Evolutionary conservation across 1,140 invertebrate species (phyloP).

Genomic region (Cydia amplana): DNA sequence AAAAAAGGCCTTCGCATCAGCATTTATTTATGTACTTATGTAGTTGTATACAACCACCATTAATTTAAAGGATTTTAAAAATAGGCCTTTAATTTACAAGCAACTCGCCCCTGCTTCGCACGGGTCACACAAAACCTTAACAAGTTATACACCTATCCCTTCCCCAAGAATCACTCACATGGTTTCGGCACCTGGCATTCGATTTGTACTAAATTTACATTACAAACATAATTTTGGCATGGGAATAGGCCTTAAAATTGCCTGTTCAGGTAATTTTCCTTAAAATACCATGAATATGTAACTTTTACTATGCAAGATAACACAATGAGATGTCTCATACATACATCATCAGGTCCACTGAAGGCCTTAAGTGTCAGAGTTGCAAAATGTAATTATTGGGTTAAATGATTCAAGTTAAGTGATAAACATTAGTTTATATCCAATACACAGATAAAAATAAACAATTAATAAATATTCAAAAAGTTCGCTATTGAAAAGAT

Average conservation of each 20-base stretch:
- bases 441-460: constrained; percentile 16
- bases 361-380: not conserved
- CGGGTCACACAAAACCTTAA: too few species aligned
- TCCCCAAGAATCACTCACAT: too few species aligned
- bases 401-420: not conserved
- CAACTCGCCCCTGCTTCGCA: too few species aligned
- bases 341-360: not conserved
- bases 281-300: not conserved
- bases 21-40: too few species aligned
- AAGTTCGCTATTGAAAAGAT: constrained; percentile 9
- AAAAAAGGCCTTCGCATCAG: too few species aligned
- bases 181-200: not conserved
- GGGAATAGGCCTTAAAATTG: not conserved
- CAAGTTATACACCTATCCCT: too few species aligned
- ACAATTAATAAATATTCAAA: constrained; percentile 37
- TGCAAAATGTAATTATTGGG: not conserved
- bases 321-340: not conserved
- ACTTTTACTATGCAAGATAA: not conserved
- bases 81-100: too few species aligned
- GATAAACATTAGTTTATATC: not conserved
- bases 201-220: not conserved
- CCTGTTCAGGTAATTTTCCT: not conserved
- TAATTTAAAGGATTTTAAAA: too few species aligned
- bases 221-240: not conserved
- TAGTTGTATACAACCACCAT: too few species aligned